Evolutionary conservation across 2,888 invertebrate genomes (phyloP), one percentile per base, ranked within the genome.

Genomic region (Caprella mutica): DNA sequence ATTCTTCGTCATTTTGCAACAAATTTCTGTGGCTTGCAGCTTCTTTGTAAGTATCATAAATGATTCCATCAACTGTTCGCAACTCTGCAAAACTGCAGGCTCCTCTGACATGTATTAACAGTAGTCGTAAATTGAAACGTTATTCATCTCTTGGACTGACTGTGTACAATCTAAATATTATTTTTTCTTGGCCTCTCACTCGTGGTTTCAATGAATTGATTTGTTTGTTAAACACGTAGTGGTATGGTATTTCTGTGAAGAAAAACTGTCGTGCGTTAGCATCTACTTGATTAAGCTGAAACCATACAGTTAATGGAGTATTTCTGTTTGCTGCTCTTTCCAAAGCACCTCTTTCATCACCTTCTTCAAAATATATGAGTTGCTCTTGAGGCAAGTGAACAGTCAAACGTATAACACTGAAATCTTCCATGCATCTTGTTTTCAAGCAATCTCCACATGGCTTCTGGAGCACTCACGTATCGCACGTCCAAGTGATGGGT

Each of bases 351-450:
- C 2, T 14, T 24, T 26, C 35, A 27, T 14, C 17, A 14, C 29
- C 29, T 29, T 39, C 24, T 1, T 26, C 57, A 38, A 64, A 65
- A 42, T 62, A 61, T 4, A 68, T 57, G 5, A 64, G 33, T 46
- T 68, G 63, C 17, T 66, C 66, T 52, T 67, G 63, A 51, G 66
- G 55, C 14, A 68, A 50, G 48, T 68, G 67, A 1, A 66, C 64
- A 19, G 58, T 50, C 6, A 68, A 56, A 23, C 56, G 65, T 4
- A 66, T 43, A 33, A 67, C 65, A 12, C 5, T 66, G 68, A 23
- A 50, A 52, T 4, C 61, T 52, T n/a, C 68, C 65, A 63, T 68
- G 69, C 42, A 69, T 66, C 26, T 63, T 55, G 42, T 65, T 67
- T 23, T 38, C 44, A 14, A 66, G 52, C 29, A 68, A 61, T 23